A percentile compares a stretch with the other conserved stretches of the same genome.
phyloP scores from a whole-genome alignment of 1,140 invertebrate species.

The Drosophila busckii region DNA sequence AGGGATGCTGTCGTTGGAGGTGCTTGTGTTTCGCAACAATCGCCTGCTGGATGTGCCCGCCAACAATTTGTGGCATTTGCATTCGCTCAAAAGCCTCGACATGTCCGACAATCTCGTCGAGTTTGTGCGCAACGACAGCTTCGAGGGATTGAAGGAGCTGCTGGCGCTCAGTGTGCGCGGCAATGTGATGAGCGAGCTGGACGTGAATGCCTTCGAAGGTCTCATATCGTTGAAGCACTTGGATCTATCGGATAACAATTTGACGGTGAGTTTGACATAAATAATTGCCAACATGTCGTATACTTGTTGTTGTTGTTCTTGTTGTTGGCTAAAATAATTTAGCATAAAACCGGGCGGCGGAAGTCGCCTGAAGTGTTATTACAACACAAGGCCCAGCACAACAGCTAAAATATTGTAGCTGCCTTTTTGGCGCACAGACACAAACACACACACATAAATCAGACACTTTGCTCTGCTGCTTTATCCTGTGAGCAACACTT shows the following conservation, averaged over 20 bases:
- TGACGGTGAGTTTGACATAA: slow-evolving; percentile 80
- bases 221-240: slow-evolving; percentile 85
- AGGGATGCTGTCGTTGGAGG: slow-evolving; percentile 84
- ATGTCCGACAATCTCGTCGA: slow-evolving; percentile 87
- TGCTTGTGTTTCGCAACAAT: slow-evolving; percentile 86
- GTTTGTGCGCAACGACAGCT: slow-evolving; percentile 83
- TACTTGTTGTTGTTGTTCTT: too few relatives aligned
- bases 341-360: slow-evolving; percentile 11
- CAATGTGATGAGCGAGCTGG: slow-evolving; percentile 86
- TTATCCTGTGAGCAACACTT: slow-evolving; percentile 70
- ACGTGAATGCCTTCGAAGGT: slow-evolving; percentile 84
- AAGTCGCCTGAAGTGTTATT: too few relatives aligned
- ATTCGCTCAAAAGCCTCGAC: slow-evolving; percentile 84
- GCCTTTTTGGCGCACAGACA: slow-evolving; percentile 18
- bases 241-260: slow-evolving; percentile 89
- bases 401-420: slow-evolving; percentile 27
- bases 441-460: slow-evolving; percentile 45
- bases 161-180: slow-evolving; percentile 83
- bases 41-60: slow-evolving; percentile 87
- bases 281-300: slow-evolving; percentile 14
- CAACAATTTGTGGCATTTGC: slow-evolving; percentile 83
- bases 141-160: slow-evolving; percentile 85
- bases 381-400: not conserved
- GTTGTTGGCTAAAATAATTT: slow-evolving; percentile 39
- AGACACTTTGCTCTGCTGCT: slow-evolving; percentile 52